A percentile compares a stretch with the other conserved stretches of the same genome.
phyloP scores from a whole-genome alignment of 2,113 vertebrate species.

The Menidia beryllina region DNA sequence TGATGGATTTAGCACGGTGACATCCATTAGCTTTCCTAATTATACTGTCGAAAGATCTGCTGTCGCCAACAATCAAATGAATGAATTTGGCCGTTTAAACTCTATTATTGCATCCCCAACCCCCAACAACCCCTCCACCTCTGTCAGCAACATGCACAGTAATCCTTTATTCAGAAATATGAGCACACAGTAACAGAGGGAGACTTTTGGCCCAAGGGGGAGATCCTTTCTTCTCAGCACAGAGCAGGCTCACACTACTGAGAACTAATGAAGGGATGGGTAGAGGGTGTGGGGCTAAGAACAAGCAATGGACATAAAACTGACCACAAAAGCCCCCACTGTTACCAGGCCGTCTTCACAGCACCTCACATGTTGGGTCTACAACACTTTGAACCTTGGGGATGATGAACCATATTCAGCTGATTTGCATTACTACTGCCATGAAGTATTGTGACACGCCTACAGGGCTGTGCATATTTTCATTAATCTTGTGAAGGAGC shows the following conservation, averaged over 20 bases:
- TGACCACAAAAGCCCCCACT: slow-evolving; percentile 53
- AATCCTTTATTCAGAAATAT: slow-evolving; percentile 70
- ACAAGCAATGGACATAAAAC: slow-evolving; percentile 42
- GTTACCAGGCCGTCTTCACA: slow-evolving; percentile 33
- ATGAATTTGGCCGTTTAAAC: slow-evolving; percentile 80
- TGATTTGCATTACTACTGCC: slow-evolving; percentile 47
- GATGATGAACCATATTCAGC: slow-evolving; percentile 45
- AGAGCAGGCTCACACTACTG: slow-evolving; percentile 17
- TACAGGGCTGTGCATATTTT: slow-evolving; percentile 22
- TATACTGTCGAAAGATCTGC: slow-evolving; percentile 77
- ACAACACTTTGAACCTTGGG: slow-evolving; percentile 37
- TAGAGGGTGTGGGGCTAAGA: neutral
- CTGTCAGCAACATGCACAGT: slow-evolving; percentile 55
- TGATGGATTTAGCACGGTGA: slow-evolving; percentile 78
- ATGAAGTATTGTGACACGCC: slow-evolving; percentile 21
- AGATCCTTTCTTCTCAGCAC: slow-evolving; percentile 37
- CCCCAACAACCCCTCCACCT: neutral
- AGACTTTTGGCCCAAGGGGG: slow-evolving; percentile 34
- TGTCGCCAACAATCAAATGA: slow-evolving; percentile 80
- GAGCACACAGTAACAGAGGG: slow-evolving; percentile 34
- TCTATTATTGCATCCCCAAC: slow-evolving; percentile 61
- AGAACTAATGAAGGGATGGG: slow-evolving; percentile 11
- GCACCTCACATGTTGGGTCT: slow-evolving; percentile 37
- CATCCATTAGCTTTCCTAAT: slow-evolving; percentile 81
- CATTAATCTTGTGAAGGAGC: slow-evolving; percentile 8